A percentile compares a stretch with the other conserved stretches of the same genome.
These are phyloP conservation scores for Tetramorium alpestre DNA, from an alignment of 1,140 invertebrate species.

Conservation along the genomic window DNA sequence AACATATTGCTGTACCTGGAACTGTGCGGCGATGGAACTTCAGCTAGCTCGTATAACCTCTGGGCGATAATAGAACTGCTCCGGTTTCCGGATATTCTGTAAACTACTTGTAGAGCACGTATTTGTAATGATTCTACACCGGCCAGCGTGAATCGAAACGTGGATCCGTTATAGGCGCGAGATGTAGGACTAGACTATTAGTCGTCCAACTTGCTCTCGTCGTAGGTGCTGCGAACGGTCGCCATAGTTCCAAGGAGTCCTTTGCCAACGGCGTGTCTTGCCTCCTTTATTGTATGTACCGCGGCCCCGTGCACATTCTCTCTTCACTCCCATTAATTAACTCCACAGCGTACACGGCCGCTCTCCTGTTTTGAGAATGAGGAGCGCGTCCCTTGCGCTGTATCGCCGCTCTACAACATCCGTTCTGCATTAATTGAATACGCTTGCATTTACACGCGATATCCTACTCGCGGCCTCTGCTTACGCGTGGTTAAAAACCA, in stretches of 20 bases:
- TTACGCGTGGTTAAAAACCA: constrained; percentile 16
- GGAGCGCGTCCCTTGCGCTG: constrained; percentile 44
- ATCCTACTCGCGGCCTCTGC: constrained; percentile 18
- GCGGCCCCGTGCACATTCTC: constrained; percentile 12
- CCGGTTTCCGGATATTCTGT: constrained; percentile 70
- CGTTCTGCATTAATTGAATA: constrained; percentile 69
- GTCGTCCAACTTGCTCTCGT: not conserved
- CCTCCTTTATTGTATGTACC: constrained; percentile 17
- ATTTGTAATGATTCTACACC: constrained; percentile 35
- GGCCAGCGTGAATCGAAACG: not conserved
- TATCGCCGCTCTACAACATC: constrained; percentile 65
- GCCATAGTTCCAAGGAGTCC: not conserved
- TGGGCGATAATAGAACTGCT: constrained; percentile 65
- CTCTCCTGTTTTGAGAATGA: constrained; percentile 63
- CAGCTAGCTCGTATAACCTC: constrained; percentile 60
- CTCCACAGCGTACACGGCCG: constrained; percentile 43
- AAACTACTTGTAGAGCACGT: constrained; percentile 27
- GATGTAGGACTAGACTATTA: not conserved
- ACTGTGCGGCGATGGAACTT: constrained; percentile 70
- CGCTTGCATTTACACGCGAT: constrained; percentile 62
- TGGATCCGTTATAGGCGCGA: not conserved
- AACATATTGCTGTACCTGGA: constrained; percentile 76
- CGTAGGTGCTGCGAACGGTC: not conserved
- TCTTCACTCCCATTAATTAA: constrained; percentile 61
- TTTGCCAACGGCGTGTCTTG: constrained; percentile 2